A percentile compares a stretch with the other conserved stretches of the same genome.
These are phyloP conservation scores for Tigriopus japonicus DNA, from an alignment of 1,140 invertebrate species.

Conservation along the genomic window DNA sequence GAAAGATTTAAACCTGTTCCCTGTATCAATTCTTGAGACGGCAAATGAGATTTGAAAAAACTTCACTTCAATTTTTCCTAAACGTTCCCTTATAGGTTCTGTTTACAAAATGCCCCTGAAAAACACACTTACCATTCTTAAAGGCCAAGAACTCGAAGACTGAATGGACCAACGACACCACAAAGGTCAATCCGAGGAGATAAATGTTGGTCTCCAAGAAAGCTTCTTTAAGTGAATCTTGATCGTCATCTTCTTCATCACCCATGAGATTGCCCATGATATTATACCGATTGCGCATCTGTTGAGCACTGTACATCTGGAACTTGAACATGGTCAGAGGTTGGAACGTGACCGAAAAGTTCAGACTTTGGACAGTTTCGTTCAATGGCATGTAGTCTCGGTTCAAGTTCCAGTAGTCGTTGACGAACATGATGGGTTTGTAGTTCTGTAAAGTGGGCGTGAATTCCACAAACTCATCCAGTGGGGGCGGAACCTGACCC, in stretches of 20 bases:
- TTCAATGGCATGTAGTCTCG: slow-evolving; percentile 90
- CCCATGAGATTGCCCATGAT: slow-evolving; percentile 11
- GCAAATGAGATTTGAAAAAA: too few species aligned
- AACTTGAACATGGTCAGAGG: slow-evolving; percentile 89
- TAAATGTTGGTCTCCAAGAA: slow-evolving; percentile 93
- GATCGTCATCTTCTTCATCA: slow-evolving; percentile 66
- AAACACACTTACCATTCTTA: slow-evolving; percentile 60
- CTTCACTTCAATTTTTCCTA: neutral
- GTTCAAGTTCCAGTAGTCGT: slow-evolving; percentile 98
- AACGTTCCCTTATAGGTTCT: neutral
- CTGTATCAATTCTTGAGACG: too few species aligned
- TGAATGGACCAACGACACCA: slow-evolving; percentile 85
- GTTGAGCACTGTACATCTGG: slow-evolving; percentile 86
- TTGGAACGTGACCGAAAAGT: slow-evolving; percentile 60
- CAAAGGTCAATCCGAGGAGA: slow-evolving; percentile 71
- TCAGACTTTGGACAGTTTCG: slow-evolving; percentile 46
- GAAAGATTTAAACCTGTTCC: neutral
- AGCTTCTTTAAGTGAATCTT: slow-evolving; percentile 92
- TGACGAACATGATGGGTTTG: slow-evolving; percentile 83
- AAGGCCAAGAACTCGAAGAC: slow-evolving; percentile 97
- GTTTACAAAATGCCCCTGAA: too few species aligned
- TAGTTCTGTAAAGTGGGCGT: slow-evolving; percentile 66
- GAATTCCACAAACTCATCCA: slow-evolving; percentile 86
- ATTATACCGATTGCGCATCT: slow-evolving; percentile 45
- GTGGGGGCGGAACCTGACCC: slow-evolving; percentile 54